phyloP scores from a whole-genome alignment of 2,888 invertebrate genomes.

The Callimorpha dominula region DNA sequence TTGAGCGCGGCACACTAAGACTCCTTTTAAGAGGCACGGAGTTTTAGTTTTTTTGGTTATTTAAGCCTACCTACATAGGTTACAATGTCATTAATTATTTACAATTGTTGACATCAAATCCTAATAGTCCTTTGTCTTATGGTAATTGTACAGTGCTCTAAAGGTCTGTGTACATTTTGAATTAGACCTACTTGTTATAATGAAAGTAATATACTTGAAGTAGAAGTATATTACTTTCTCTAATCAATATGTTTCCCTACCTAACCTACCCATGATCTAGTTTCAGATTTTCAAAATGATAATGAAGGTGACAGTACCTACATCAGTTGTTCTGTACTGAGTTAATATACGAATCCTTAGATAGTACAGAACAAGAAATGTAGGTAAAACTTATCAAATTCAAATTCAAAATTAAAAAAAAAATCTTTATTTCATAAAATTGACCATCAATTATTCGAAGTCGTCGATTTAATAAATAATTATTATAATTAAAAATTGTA shows the following conservation, averaged over 20 bases:
- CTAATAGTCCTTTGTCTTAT: no score
- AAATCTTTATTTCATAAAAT: no score
- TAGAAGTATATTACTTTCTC: no score
- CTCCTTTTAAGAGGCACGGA: neutral
- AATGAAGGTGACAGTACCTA: neutral
- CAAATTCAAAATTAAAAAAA: no score
- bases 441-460: no score
- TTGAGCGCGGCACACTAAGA: slow-evolving; percentile 39
- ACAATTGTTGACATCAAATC: neutral
- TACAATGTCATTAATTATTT: neutral
- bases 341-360: neutral
- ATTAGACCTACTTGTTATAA: neutral
- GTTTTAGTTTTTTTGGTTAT: neutral
- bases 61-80: neutral
- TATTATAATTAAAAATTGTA: no score
- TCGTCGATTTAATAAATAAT: no score
- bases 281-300: neutral
- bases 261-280: neutral
- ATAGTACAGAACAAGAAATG: neutral
- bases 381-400: neutral
- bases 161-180: no score
- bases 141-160: no score
- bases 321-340: neutral
- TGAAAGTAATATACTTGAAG: neutral
- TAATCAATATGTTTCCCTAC: no score